Evolutionary conservation across 2,888 invertebrate species (phyloP), one percentile per base, ranked within the genome.

Genomic region (Scaptomyza polygonia): DNA sequence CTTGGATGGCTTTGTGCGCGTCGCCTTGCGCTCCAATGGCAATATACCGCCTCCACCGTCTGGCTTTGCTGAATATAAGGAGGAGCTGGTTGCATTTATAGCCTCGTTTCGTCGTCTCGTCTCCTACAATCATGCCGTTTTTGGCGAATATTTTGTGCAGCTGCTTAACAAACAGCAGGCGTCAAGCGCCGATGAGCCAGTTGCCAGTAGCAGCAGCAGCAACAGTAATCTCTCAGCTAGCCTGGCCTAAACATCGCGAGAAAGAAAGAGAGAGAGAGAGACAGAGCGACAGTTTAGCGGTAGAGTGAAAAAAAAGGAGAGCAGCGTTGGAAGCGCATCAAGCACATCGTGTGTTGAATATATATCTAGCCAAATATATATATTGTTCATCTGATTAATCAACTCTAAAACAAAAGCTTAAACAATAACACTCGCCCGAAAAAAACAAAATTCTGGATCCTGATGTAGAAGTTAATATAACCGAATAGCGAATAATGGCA

Each of bases 81-180:
- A 90, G 29, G 91, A 91, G 57, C 64, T 92, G 43, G 88, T 90
- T 64, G 86, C 82, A 47, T 89, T 90, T 70, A 85, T 88, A 4
- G 84, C 82, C 65, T 89, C 90, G 7, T 85, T 92, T 14, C 89
- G 90, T 39, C 90, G 91, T 9, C 79, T 92, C 9, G 89, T 92
- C 42, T 84, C 86, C 45, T 92, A 92, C 65, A 92, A 92, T 72
- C 91, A 92, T 66, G 90, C 91, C 9, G 92, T 92, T 2, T 92
- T 91, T 51, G 90, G 91, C 3, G 91, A 91, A 55, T 90, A 91
- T 68, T 91, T 91, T 51, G 68, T 86, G 25, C 77, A 90, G 63
- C 69, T 92, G 25, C 81, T 92, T n/a, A 88, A 61, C 39, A 64
- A 51, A 14, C 59, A 57, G 25, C 59, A 43, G 6, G 12, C 39